phyloP scores from a whole-genome alignment of 1,140 invertebrate species.

The Pemphigus obesinymphae region DNA sequence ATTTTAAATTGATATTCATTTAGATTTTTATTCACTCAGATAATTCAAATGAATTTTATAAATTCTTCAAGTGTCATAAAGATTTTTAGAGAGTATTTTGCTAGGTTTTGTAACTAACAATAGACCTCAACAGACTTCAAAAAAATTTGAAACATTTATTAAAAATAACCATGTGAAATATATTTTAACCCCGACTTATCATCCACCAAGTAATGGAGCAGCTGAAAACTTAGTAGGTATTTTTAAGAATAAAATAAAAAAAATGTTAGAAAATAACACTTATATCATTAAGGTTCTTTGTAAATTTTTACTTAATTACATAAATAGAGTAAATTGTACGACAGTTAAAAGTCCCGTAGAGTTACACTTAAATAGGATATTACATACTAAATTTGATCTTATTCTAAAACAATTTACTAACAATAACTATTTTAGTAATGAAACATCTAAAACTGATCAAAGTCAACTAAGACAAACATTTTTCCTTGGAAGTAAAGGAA shows the following conservation, averaged over 20 bases:
- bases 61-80: too few species aligned
- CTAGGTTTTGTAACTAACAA: conserved; percentile 48
- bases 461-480: too few species aligned
- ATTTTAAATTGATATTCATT: too few species aligned
- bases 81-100: conserved; percentile 46
- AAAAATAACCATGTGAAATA: conserved; percentile 45
- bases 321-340: neutral
- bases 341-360: neutral
- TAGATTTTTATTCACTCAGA: too few species aligned
- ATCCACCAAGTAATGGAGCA: conserved; percentile 47
- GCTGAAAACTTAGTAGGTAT: conserved; percentile 45
- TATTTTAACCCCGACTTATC: conserved; percentile 43
- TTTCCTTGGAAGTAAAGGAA: neutral
- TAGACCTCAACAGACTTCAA: conserved; percentile 46
- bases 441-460: too few species aligned
- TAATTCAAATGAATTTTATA: too few species aligned
- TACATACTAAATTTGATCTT: conserved; percentile 30
- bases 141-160: conserved; percentile 48
- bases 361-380: conserved; percentile 32
- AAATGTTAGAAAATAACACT: neutral
- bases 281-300: neutral
- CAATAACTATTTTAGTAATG: too few species aligned
- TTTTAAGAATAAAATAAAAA: neutral
- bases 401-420: too few species aligned
- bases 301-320: conserved; percentile 26